A percentile compares a stretch with the other conserved stretches of the same genome.
Evolutionary conservation across 2,797 vertebrate genomes (phyloP).

Genomic region (Bradypodion pumilum): DNA sequence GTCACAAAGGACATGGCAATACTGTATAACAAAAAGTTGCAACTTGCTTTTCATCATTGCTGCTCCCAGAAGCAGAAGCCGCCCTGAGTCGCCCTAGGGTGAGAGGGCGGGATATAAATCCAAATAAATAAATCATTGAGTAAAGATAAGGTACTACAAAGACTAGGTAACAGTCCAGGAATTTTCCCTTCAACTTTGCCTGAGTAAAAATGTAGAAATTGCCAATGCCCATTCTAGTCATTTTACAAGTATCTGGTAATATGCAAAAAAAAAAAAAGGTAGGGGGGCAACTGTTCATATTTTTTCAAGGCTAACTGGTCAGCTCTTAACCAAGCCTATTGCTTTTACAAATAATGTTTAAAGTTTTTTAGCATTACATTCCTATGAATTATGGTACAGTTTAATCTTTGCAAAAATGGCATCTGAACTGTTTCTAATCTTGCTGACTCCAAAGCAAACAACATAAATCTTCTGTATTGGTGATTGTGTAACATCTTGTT

Average conservation of each 20-base stretch:
- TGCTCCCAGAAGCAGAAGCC: no score
- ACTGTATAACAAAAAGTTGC: not conserved
- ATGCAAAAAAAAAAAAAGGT: not conserved
- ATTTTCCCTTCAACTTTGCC: not conserved
- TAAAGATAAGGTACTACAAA: not conserved
- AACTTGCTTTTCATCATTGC: not conserved
- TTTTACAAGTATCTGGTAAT: not conserved
- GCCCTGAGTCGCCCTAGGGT: no score
- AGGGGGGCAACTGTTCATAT: no score
- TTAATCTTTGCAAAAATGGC: not conserved
- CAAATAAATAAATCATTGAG: no score
- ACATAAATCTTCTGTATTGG: not conserved
- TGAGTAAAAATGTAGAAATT: not conserved
- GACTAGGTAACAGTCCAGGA: not conserved
- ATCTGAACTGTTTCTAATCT: not conserved
- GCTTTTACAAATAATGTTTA: not conserved
- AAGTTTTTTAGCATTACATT: not conserved
- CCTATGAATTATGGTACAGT: not conserved
- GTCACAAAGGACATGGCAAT: not conserved
- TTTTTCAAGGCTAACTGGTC: no score
- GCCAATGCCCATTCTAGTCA: not conserved
- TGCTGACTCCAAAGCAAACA: not conserved
- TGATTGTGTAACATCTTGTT: not conserved
- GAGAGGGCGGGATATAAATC: no score
- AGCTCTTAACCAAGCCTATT: not conserved